Conservation (phyloP, 2,888 invertebrate species). For the Lepas anatifera region DNA sequence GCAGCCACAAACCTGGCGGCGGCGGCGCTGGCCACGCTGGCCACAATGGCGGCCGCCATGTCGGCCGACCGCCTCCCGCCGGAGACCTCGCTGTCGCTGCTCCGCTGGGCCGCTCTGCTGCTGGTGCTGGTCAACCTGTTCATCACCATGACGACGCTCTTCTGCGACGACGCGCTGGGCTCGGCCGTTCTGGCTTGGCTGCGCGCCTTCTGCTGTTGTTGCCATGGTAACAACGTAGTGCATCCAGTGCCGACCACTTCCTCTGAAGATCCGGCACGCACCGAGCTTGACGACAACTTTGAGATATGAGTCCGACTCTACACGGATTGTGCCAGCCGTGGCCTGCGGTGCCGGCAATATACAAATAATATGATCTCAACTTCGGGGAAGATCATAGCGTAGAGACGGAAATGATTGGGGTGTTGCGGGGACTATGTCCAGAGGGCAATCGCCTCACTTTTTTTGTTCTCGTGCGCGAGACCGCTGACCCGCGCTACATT, state of each 20-base stretch:
- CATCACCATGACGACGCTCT: background rate
- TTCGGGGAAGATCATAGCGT: no score
- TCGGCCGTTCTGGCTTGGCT: conserved; percentile 1
- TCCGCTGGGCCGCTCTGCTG: conserved; percentile 1
- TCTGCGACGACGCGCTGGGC: background rate
- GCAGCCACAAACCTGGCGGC: background rate
- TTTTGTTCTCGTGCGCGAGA: no score
- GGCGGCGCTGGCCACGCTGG: background rate
- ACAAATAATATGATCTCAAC: no score
- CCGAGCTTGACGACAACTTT: conserved; percentile 3
- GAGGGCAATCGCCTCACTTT: no score
- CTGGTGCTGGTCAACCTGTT: background rate
- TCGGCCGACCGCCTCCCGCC: background rate
- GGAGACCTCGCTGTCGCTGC: background rate
- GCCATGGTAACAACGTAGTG: background rate
- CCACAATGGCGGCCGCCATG: background rate
- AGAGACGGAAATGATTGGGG: no score
- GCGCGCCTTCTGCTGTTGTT: background rate
- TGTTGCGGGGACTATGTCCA: no score
- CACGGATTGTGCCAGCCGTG: no score
- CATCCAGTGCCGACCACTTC: background rate
- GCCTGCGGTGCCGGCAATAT: no score
- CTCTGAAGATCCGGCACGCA: background rate
- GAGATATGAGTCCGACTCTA: background rate
- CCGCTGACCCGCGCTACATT: no score